phyloP scores from a whole-genome alignment of 2,888 invertebrate genomes.

The Harpalus rufipes region DNA sequence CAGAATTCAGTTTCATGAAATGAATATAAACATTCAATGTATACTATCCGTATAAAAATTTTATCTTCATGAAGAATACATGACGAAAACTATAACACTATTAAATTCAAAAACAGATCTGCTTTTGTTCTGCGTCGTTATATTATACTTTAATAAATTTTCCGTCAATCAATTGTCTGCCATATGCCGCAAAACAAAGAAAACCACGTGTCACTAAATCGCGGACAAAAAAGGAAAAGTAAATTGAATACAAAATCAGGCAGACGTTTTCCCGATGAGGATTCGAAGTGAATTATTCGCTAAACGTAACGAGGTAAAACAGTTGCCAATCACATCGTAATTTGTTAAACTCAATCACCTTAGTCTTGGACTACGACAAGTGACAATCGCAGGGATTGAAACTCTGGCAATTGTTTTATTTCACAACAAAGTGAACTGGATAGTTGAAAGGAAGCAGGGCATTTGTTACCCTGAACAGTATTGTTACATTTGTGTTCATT shows the following conservation, averaged over 20 bases:
- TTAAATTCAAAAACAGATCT: no score
- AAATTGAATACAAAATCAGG: slow-evolving; percentile 34
- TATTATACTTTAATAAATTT: neutral
- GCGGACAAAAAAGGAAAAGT: slow-evolving; percentile 8
- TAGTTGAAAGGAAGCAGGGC: no score
- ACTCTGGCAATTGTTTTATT: neutral
- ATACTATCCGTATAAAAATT: no score
- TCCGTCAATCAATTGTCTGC: neutral
- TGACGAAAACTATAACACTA: no score
- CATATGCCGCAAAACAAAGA: neutral
- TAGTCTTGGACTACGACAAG: slow-evolving; percentile 3
- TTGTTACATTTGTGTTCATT: no score
- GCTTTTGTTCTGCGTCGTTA: neutral
- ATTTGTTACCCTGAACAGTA: no score
- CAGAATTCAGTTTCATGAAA: no score
- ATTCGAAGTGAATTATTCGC: slow-evolving; percentile 33
- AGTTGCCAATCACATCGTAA: slow-evolving; percentile 22
- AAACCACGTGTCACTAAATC: neutral
- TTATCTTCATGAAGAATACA: no score
- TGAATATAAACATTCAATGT: no score
- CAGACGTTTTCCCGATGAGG: slow-evolving; percentile 24
- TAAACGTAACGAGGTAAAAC: neutral
- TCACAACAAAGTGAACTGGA: neutral
- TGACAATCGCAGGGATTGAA: neutral
- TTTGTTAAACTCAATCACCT: slow-evolving; percentile 38